Evolutionary conservation across 1,140 invertebrate species (phyloP).

Genomic region (Drosophila varians): DNA sequence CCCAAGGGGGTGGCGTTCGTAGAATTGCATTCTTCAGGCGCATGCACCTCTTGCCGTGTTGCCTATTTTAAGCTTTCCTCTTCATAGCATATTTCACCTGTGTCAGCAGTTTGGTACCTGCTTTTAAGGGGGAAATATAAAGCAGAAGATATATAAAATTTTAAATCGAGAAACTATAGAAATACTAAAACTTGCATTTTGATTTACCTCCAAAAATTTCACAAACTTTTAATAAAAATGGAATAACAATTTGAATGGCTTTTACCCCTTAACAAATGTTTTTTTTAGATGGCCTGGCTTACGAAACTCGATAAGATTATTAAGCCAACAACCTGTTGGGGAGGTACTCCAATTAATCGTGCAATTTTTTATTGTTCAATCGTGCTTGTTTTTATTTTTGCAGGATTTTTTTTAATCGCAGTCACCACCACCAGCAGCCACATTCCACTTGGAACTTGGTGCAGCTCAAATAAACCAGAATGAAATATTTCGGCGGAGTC

Average conservation of each 20-base stretch:
- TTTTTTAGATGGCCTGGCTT: conserved; percentile 17
- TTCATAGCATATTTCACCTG: conserved; percentile 10
- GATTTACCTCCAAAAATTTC: too few relatives aligned
- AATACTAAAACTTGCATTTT: too few relatives aligned
- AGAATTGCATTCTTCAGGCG: conserved; percentile 11
- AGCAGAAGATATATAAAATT: not conserved
- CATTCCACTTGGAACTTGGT: conserved; percentile 20
- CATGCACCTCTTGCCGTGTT: conserved; percentile 18
- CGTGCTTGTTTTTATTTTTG: conserved; percentile 19
- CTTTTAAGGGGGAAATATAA: not conserved
- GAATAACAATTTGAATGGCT: not conserved
- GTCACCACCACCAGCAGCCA: conserved; percentile 7
- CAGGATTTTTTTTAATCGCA: conserved; percentile 21
- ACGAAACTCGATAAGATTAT: conserved; percentile 63
- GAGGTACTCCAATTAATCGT: conserved; percentile 23
- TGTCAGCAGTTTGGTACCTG: conserved; percentile 34
- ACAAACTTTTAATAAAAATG: not conserved
- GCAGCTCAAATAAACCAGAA: conserved; percentile 20
- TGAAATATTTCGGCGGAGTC: conserved; percentile 72
- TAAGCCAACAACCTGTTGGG: conserved; percentile 26
- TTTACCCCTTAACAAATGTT: conserved; percentile 14
- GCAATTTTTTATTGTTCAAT: conserved; percentile 38
- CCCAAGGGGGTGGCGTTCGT: not conserved
- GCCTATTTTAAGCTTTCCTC: conserved; percentile 3
- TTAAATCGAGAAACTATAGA: too few relatives aligned